A percentile compares a stretch with the other conserved stretches of the same genome.
phyloP scores from a whole-genome alignment of 2,113 vertebrate genomes.

The Jaculus jaculus region DNA sequence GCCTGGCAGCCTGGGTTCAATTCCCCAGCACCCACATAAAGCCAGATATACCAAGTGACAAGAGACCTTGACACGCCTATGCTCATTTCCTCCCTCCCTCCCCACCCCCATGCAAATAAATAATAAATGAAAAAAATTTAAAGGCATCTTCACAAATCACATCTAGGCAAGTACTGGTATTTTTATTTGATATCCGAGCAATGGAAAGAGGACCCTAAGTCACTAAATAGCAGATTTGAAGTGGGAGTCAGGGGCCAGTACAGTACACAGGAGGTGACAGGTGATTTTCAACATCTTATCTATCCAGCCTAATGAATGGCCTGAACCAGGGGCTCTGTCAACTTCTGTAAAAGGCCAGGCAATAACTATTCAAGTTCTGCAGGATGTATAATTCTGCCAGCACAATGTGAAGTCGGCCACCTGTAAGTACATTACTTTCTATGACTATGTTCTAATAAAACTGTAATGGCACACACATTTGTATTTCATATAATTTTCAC shows the following conservation, averaged over 20 bases:
- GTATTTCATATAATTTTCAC: neutral
- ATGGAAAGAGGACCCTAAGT: neutral
- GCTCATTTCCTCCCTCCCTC: too few relatives aligned
- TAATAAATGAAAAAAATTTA: too few relatives aligned
- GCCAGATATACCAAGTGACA: too few relatives aligned
- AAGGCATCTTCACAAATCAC: neutral
- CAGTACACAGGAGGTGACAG: neutral
- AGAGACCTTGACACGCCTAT: too few relatives aligned
- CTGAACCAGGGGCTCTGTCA: neutral
- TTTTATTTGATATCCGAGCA: neutral
- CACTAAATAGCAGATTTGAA: neutral
- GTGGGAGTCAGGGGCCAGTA: neutral
- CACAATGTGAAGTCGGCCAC: neutral
- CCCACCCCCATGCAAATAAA: too few relatives aligned
- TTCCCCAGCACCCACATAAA: too few relatives aligned
- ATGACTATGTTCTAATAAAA: neutral
- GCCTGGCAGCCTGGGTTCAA: too few relatives aligned
- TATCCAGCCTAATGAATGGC: neutral
- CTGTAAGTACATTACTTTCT: rapidly evolving
- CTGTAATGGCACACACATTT: neutral
- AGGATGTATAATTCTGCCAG: neutral
- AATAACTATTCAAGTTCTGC: neutral
- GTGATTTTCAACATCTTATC: neutral
- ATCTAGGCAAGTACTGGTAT: neutral
- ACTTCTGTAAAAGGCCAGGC: neutral